Conservation (phyloP, 2,797 vertebrate species). For the Sebastes wilsoni region DNA sequence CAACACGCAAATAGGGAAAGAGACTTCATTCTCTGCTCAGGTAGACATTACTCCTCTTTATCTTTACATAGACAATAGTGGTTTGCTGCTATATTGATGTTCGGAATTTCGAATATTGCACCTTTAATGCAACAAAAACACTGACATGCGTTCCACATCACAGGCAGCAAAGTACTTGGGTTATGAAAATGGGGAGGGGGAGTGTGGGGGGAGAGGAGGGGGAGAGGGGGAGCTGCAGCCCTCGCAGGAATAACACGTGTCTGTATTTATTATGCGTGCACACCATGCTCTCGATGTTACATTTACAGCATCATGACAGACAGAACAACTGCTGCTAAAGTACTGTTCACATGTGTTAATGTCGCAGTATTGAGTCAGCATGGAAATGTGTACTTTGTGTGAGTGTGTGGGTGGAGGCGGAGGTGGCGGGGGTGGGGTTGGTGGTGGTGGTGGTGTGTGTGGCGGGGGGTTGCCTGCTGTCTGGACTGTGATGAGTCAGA, state of each 20-base stretch:
- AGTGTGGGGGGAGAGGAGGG: fast-evolving
- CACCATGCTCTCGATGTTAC: neutral
- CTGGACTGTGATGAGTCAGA: constrained; percentile 70
- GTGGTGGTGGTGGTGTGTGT: neutral
- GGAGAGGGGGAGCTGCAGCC: neutral
- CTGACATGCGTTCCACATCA: neutral
- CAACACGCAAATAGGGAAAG: neutral
- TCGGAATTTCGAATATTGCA: neutral
- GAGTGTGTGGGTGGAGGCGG: neutral
- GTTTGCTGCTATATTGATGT: neutral
- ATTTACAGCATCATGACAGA: neutral
- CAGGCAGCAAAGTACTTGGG: neutral
- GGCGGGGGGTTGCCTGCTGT: constrained; percentile 50
- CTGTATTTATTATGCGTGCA: neutral
- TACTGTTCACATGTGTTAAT: constrained; percentile 14
- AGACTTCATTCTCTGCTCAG: neutral
- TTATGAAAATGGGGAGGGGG: neutral
- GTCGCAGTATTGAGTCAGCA: constrained; percentile 55
- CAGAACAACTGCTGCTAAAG: constrained; percentile 7
- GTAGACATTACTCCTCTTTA: neutral
- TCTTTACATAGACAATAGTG: neutral
- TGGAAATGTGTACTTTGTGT: constrained; percentile 18
- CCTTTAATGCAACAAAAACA: neutral
- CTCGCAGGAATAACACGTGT: neutral
- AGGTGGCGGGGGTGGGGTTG: too few species aligned